Conservation (phyloP, 64 coral and sea anemone species). For the Montipora sp. region DNA sequence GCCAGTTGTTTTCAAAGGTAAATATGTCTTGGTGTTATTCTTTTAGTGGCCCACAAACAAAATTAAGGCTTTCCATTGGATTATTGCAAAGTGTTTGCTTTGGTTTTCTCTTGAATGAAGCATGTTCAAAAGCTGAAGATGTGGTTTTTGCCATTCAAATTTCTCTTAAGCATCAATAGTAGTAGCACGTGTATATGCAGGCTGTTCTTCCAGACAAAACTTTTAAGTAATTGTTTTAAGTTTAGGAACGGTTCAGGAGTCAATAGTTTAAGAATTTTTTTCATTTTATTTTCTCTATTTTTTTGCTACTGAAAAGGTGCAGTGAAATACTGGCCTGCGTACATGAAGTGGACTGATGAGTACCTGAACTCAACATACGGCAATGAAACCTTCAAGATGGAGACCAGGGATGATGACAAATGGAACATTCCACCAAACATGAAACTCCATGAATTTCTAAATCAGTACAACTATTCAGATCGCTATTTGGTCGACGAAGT, state of each 20-base stretch:
- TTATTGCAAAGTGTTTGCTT: too few species aligned
- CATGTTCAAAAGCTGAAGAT: too few species aligned
- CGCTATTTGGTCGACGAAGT: constrained; percentile 94
- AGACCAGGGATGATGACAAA: constrained; percentile 98
- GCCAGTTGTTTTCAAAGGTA: constrained; percentile 98
- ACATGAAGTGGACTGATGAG: constrained; percentile 94
- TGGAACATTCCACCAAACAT: constrained; percentile 71
- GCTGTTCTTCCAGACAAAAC: too few species aligned
- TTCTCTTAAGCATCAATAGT: too few species aligned
- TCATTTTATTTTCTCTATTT: neutral
- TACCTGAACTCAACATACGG: constrained; percentile 86
- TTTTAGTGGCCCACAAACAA: neutral
- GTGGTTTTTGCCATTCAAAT: too few species aligned
- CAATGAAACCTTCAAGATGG: constrained; percentile 75
- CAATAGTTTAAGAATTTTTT: too few species aligned
- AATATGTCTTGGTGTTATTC: too few species aligned
- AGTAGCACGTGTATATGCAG: too few species aligned
- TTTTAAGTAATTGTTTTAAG: too few species aligned
- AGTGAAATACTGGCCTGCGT: constrained; percentile 93
- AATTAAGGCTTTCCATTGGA: too few species aligned
- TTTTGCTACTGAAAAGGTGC: constrained; percentile 59
- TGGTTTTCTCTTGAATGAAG: too few species aligned
- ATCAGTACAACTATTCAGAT: constrained; percentile 74
- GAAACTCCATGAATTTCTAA: constrained; percentile 75
- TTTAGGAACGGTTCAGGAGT: too few species aligned